Evolutionary conservation across 2,888 invertebrate genomes (phyloP).

Genomic region (Ormyrus pomaceus): DNA sequence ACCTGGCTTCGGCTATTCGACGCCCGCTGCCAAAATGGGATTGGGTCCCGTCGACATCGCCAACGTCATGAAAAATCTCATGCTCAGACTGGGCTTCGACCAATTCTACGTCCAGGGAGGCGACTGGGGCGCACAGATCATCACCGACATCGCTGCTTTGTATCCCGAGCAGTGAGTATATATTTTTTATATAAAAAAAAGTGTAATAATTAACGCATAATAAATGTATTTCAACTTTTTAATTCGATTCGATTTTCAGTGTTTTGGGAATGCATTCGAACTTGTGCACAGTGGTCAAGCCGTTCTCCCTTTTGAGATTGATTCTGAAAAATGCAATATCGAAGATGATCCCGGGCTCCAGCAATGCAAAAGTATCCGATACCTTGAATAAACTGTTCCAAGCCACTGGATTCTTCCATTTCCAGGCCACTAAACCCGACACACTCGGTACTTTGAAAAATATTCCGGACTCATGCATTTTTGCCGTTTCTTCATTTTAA

Average conservation of each 20-base stretch:
- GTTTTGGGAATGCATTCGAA: slow-evolving; percentile 77
- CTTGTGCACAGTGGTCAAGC: slow-evolving; percentile 69
- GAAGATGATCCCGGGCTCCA: too few species aligned
- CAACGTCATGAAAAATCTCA: slow-evolving; percentile 81
- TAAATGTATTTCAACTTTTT: too few species aligned
- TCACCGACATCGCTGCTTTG: slow-evolving; percentile 79
- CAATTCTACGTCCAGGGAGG: slow-evolving; percentile 86
- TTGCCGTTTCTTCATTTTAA: background rate
- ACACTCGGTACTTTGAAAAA: slow-evolving; percentile 79
- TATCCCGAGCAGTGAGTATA: slow-evolving; percentile 78
- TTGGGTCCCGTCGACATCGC: slow-evolving; percentile 79
- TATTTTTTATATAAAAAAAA: too few species aligned
- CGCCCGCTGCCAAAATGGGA: slow-evolving; percentile 81
- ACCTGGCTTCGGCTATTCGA: slow-evolving; percentile 76
- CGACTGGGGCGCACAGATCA: slow-evolving; percentile 87
- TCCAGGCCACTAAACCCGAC: slow-evolving; percentile 86
- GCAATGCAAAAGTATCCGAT: too few species aligned
- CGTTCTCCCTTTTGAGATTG: slow-evolving; percentile 58
- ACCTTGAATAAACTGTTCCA: slow-evolving; percentile 54
- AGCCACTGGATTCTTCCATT: slow-evolving; percentile 73
- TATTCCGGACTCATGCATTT: background rate
- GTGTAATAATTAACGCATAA: too few species aligned
- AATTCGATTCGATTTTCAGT: slow-evolving; percentile 65
- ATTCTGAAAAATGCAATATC: too few species aligned
- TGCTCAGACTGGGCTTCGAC: slow-evolving; percentile 82